These are phyloP conservation scores for Ptychadena robeensis DNA, from an alignment of 2,797 vertebrate genomes.

Conservation along the genomic window DNA sequence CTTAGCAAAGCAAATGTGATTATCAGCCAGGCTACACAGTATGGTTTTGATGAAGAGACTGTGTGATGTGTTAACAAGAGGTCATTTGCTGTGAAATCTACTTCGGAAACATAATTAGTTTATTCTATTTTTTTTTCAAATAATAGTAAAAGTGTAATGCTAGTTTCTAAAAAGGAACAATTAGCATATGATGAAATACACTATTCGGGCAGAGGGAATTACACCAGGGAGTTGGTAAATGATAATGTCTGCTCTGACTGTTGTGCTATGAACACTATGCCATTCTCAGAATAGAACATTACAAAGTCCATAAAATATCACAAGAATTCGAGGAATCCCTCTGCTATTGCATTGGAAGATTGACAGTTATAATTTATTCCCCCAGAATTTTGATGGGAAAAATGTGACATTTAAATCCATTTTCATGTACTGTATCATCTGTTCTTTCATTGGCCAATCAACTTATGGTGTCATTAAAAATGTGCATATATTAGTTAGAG, in stretches of 20 bases:
- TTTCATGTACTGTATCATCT: conserved; percentile 24
- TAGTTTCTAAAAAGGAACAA: conserved; percentile 35
- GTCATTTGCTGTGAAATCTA: conserved; percentile 43
- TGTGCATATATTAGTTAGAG: conserved; percentile 9
- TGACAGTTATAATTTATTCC: conserved; percentile 69
- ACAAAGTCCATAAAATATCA: conserved; percentile 75
- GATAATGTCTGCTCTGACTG: conserved; percentile 60
- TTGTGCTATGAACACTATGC: conserved; percentile 65
- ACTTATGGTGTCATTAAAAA: neutral
- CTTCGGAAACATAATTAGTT: conserved; percentile 36
- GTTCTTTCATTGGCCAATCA: conserved; percentile 1
- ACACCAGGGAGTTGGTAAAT: conserved; percentile 56
- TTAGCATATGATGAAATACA: conserved; percentile 39
- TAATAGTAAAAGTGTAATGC: conserved; percentile 12
- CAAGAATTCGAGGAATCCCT: conserved; percentile 80
- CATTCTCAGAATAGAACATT: conserved; percentile 74
- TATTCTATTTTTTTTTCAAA: conserved; percentile 21
- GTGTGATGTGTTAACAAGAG: conserved; percentile 39
- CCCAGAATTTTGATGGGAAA: conserved; percentile 75
- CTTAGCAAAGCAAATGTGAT: conserved; percentile 59
- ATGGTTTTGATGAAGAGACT: conserved; percentile 41
- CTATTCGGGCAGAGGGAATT: conserved; percentile 13
- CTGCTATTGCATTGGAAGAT: conserved; percentile 69
- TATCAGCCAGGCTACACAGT: conserved; percentile 30
- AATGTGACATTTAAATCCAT: conserved; percentile 72